Evolutionary conservation across 2,888 invertebrate genomes (phyloP).

Genomic region (Aspidiotus destructor): DNA sequence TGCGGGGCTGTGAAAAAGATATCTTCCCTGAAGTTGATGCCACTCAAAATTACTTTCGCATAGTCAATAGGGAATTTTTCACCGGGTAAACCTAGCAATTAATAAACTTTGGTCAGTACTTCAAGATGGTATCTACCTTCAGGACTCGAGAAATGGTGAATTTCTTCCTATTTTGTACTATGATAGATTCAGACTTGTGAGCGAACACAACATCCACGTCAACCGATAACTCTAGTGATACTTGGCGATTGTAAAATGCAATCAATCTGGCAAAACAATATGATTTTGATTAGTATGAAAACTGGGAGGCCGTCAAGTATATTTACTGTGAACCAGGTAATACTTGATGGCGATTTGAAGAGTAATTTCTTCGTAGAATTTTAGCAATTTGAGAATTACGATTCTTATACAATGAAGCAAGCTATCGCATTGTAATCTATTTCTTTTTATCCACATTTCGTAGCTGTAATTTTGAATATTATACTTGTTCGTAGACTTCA

Average conservation of each 20-base stretch:
- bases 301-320: no score
- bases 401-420: constrained; percentile 15
- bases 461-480: constrained; percentile 11
- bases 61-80: no score
- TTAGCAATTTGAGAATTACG: constrained; percentile 16
- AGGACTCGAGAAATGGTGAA: constrained; percentile 16
- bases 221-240: not conserved
- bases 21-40: no score
- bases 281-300: not conserved
- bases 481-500: not conserved
- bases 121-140: constrained; percentile 6
- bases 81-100: no score
- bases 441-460: constrained; percentile 21
- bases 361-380: constrained; percentile 8
- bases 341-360: constrained; percentile 15
- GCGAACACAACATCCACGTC: not conserved
- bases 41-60: no score
- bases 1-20: no score
- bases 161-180: constrained; percentile 14
- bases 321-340: no score
- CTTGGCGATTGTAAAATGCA: constrained; percentile 11
- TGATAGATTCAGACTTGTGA: not conserved
- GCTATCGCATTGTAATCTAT: constrained; percentile 3
- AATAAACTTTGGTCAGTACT: not conserved
- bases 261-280: constrained; percentile 9